These are phyloP conservation scores for Aythya baeri DNA, from an alignment of 2,113 vertebrate genomes.

Conservation along the genomic window DNA sequence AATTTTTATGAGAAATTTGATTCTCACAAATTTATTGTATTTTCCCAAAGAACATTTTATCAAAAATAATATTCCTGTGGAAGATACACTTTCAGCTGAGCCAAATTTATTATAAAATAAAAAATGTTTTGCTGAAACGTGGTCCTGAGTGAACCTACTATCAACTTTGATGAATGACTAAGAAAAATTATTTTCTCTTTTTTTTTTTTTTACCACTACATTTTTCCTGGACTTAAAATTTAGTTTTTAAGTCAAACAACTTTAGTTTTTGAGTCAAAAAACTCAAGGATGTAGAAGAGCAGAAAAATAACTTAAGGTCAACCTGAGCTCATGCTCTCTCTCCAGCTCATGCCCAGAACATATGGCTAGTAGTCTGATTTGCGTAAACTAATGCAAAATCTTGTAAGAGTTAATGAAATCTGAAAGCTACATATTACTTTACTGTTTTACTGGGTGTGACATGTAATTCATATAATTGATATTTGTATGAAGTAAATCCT, in stretches of 20 bases:
- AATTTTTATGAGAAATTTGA: background rate
- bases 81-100: background rate
- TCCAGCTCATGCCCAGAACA: background rate
- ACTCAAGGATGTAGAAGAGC: background rate
- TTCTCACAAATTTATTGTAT: background rate
- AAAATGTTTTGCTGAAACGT: background rate
- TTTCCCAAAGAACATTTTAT: background rate
- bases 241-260: background rate
- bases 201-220: background rate
- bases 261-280: background rate
- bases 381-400: background rate
- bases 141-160: fast-evolving
- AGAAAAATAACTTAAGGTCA: background rate
- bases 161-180: background rate
- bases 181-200: background rate
- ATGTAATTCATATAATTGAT: background rate
- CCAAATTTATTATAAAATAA: background rate
- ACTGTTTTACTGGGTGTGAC: background rate
- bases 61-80: background rate
- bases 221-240: background rate
- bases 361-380: background rate
- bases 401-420: conserved; percentile 21
- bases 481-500: conserved; percentile 15
- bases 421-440: background rate
- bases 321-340: background rate